Base-by-base conservation (phyloP, 2,888 invertebrate genomes). In the Plemyria rubiginata region DNA sequence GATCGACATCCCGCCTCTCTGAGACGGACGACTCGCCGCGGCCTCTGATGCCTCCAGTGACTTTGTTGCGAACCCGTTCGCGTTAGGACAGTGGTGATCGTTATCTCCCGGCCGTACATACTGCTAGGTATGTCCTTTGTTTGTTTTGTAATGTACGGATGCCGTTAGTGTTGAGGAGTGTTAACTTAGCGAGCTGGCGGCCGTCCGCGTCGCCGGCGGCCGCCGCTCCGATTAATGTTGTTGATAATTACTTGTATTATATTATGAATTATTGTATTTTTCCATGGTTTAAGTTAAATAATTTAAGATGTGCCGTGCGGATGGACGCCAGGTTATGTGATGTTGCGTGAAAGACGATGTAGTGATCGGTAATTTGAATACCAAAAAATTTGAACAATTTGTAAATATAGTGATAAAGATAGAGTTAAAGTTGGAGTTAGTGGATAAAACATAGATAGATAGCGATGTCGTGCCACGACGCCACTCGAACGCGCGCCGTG, bases 1-100 rank as follows among this genome's bases (percentile, higher is more conserved):
- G 89, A 91, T 93, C 88, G 88, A 91, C 89, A 87, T 94, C 93
- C 86, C 94, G 89, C 94, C 95, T 80, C 94, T 96, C 71, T 94
- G 94, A 87, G 94, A 84, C 77, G 81, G 81, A 72, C 81, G 80
- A 67, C 81, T 85, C 86, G 86, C 93, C 84, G 94, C 87, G 94
- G 74, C 94, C 94, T 60, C 59, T 43, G 65, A 59, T 68, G 71
- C 72, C 77, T 73, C 74, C 80, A 86, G 88, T 88, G 90, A 89
- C 88, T 85, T 79, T 86, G 77, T 83, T 80, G 80, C 80, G 80
- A 78, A 79, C 77, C 76, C 75, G 76, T 80, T 81, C 82, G 80
- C 82, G 76, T 80, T 85, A 87, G 81, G 82, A 86, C 87, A 89
- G 91, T 92, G 90, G 90, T 92, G 90, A 85, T 84, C 82, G 85